Base-by-base conservation (phyloP, 2,888 invertebrate genomes). In the Thalpophila matura region DNA sequence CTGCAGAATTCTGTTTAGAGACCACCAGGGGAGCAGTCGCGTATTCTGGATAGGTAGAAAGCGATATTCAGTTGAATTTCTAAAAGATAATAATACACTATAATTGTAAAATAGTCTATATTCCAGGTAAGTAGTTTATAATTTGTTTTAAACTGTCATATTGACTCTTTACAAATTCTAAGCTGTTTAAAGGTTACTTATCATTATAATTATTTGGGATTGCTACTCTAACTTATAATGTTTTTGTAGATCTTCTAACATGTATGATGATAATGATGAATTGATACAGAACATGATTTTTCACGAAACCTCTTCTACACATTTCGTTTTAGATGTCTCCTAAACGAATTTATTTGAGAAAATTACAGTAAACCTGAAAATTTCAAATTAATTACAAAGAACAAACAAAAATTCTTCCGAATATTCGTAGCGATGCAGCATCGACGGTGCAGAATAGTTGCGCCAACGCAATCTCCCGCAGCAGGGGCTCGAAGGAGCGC, bases 401-500 rank as follows among this genome's bases (percentile, higher is more conserved):
- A 20, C 6, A 10, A 16, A 6, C 10, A 31, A 7, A 42, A 31
- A 50, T n/a, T 31, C 3, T 12, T 4, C 4, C 0, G 4, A 29
- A 42, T 4, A 53, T 42, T 53, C 46, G 51, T 3, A 61, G 27
- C 69, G 53, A 74, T 37, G n/a, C 29, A 46, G 42, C 27, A 18
- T 43, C 59, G 1, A 0, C 2, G 0, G 16, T 14, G 12, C 70
- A 69, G 79, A 79, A 79, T 79, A 67, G 22, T 20, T 18, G n/a
- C 54, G 3, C 6, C 53, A 54, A 24, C 27, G 29, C 74, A 70
- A 70, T 80, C 79, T 59, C 74, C 68, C 86, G 27, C 88, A 87
- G 88, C 87, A 71, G 87, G 89, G 79, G 50, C 70, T 70, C 80
- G 65, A 66, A 59, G 74, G 65, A 64, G 63, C 76, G 82, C 77